Percentiles rank a stretch among this genome's conserved stretches.
phyloP scores from a whole-genome alignment of 2,888 invertebrate species.

The Scaptomyza polygonia region DNA sequence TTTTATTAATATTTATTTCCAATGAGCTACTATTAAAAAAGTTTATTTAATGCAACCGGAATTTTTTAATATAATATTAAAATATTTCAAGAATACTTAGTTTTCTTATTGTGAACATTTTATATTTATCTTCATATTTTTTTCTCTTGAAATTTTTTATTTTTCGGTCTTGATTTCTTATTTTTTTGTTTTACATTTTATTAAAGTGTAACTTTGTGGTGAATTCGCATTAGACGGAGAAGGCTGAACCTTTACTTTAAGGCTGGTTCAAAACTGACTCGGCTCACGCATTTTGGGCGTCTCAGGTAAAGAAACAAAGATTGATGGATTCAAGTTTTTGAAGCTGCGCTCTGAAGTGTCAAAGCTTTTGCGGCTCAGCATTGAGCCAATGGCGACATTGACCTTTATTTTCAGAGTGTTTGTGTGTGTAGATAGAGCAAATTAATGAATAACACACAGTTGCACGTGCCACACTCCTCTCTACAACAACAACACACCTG shows the following conservation, averaged over 20 bases:
- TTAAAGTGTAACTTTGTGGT: no score
- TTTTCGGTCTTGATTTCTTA: no score
- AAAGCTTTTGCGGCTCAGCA: conserved; percentile 49
- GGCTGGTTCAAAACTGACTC: conserved; percentile 1
- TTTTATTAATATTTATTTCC: no score
- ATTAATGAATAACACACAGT: conserved; percentile 46
- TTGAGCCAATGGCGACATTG: conserved; percentile 58
- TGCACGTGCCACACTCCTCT: conserved; percentile 43
- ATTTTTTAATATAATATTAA: no score
- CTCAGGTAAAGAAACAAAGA: conserved; percentile 38
- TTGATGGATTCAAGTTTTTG: conserved; percentile 59
- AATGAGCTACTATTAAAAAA: no score
- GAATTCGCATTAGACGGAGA: not conserved
- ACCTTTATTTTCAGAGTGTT: conserved; percentile 60
- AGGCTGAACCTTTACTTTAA: not conserved
- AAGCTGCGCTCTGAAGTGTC: conserved; percentile 58
- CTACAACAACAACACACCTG: conserved; percentile 14
- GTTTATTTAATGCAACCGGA: no score
- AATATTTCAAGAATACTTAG: no score
- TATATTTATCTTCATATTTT: no score
- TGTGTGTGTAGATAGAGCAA: conserved; percentile 25
- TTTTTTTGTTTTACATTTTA: no score
- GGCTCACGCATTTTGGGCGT: not conserved
- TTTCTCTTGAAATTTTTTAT: no score
- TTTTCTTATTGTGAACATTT: no score